Base-by-base conservation (phyloP, 2,888 invertebrate genomes). In the Norana najaformis region DNA sequence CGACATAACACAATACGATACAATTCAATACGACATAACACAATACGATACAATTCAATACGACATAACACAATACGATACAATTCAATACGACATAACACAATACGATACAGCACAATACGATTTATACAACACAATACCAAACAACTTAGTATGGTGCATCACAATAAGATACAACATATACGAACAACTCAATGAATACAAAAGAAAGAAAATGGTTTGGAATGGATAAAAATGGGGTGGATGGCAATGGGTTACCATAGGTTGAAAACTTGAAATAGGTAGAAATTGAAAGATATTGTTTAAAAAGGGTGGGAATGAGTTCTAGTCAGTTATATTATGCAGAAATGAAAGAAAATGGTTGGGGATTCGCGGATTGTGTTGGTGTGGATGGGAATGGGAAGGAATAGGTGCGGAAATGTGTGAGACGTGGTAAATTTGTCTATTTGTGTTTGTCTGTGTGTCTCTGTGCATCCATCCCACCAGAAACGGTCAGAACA, bases 1-100 rank as follows among this genome's bases (percentile, higher is more conserved):
- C 47, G 20, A 47, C 18, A 88, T 41, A 83, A 89, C 36, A 89
- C 69, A 69, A 69, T n/a, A 69, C n/a, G 13, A 69, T 69, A 69
- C 69, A 5, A 53, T 13, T 30, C 3, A 53, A 53, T 4, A 18
- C 47, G 20, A 47, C 20, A 18, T 18, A 13, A 5, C 4, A 69
- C 8, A 16, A 2, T 13, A 18, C 69, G n/a, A 69, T 69, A 30
- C n/a, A 16, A 69, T 2, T n/a, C 16, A 5, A 69, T 13, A 69
- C 1, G 23, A 47, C 23, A 23, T 8, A 23, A 47, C 20, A 47
- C 8, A 23, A 8, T 23, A 47, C 2, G 23, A 23, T 20, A 1
- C 20, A 23, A 47, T 23, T 6, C 1, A 47, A 47, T 5, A 47
- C 47, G 5, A 47, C 2, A 47, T 11, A 23, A 47, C 23, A 47